A percentile compares a stretch with the other conserved stretches of the same genome.
phyloP scores from a whole-genome alignment of 2,797 vertebrate species.

The Helicolenus hilgendorfi region DNA sequence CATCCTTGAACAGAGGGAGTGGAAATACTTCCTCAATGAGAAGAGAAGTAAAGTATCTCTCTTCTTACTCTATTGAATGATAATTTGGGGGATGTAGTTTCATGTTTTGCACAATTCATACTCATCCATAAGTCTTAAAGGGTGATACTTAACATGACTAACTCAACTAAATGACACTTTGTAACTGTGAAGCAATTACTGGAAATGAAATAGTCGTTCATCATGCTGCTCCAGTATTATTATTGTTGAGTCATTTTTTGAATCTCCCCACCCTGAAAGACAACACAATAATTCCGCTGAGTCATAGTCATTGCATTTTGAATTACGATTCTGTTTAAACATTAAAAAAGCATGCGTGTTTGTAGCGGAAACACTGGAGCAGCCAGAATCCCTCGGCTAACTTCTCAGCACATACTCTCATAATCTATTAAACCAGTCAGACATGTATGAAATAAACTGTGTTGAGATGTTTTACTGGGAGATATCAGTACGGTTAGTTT shows the following conservation, averaged over 20 bases:
- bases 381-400: conserved; percentile 2
- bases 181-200: conserved; percentile 13
- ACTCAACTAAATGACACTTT: conserved; percentile 14
- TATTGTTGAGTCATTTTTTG: conserved; percentile 27
- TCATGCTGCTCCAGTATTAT: conserved; percentile 25
- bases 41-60: background rate
- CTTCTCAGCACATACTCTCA: conserved; percentile 3
- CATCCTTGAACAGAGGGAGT: background rate
- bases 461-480: conserved; percentile 31
- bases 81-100: background rate
- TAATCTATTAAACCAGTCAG: conserved; percentile 21
- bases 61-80: background rate
- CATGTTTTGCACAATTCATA: conserved; percentile 37
- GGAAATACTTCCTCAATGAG: background rate
- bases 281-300: conserved; percentile 6
- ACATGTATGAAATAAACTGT: conserved; percentile 37
- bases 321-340: conserved; percentile 32
- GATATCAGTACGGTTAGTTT: conserved; percentile 27
- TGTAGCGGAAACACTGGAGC: background rate
- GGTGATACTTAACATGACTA: background rate
- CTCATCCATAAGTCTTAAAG: background rate
- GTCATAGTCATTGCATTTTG: conserved; percentile 14
- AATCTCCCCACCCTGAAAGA: conserved; percentile 7
- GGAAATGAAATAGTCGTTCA: conserved; percentile 40
- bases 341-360: background rate